Evolutionary conservation across 2,888 invertebrate species (phyloP).

Genomic region (Chelonus formosanus): DNA sequence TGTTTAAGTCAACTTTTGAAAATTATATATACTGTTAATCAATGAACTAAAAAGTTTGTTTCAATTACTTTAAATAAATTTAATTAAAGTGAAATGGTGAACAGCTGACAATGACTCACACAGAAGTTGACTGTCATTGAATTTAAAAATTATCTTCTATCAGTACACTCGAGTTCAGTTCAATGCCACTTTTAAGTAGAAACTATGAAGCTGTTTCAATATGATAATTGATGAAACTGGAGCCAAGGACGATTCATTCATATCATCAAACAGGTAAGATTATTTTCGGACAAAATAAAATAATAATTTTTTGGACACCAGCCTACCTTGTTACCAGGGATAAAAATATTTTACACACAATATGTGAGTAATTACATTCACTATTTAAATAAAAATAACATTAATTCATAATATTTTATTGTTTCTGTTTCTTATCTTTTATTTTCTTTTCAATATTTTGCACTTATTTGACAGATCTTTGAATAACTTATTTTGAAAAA

Average conservation of each 20-base stretch:
- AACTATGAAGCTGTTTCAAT: constrained; percentile 6
- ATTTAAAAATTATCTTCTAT: constrained; percentile 17
- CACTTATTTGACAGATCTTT: neutral
- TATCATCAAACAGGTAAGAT: constrained; percentile 13
- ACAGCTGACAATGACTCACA: constrained; percentile 10
- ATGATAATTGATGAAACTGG: constrained; percentile 16
- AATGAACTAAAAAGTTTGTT: too few species aligned
- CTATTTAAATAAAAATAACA: too few species aligned
- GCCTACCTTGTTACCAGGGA: too few species aligned
- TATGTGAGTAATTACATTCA: too few species aligned
- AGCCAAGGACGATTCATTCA: constrained; percentile 5
- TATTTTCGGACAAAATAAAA: constrained; percentile 3
- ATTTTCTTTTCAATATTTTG: too few species aligned
- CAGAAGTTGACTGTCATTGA: neutral
- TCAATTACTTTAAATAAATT: too few species aligned
- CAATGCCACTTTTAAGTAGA: constrained; percentile 10
- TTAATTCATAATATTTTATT: too few species aligned
- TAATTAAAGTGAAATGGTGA: too few species aligned
- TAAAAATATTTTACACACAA: too few species aligned
- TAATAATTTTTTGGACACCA: too few species aligned
- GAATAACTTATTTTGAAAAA: neutral
- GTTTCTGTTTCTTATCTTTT: too few species aligned
- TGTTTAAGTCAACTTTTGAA: neutral
- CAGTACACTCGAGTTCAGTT: neutral
- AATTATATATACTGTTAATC: too few species aligned